A percentile compares a stretch with the other conserved stretches of the same genome.
Conservation (phyloP, 2,113 vertebrate species). For the Perccottus glenii region DNA sequence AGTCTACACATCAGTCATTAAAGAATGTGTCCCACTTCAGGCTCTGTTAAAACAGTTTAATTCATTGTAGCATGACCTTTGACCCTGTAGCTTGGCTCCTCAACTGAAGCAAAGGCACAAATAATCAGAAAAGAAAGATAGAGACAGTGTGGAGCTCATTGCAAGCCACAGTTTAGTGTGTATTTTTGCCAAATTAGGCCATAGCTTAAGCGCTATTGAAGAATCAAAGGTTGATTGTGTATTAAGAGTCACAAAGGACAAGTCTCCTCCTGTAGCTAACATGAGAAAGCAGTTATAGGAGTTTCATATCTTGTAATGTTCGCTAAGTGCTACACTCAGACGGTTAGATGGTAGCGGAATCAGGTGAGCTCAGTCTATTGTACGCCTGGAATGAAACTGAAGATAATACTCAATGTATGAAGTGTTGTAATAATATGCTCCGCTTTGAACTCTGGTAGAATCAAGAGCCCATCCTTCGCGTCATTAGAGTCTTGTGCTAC, state of each 20-base stretch:
- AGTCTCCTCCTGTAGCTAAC: constrained; percentile 25
- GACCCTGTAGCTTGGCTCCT: constrained; percentile 21
- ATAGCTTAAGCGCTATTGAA: constrained; percentile 6
- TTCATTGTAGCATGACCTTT: constrained; percentile 51
- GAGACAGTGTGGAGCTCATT: too few species aligned
- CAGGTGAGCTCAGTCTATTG: background rate
- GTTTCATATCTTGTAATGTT: constrained; percentile 32
- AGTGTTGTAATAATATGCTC: background rate
- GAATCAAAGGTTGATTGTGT: constrained; percentile 24
- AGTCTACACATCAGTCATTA: background rate
- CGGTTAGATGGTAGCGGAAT: constrained; percentile 22
- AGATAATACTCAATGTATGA: constrained; percentile 7
- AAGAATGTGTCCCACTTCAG: constrained; percentile 27
- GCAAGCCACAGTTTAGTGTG: too few species aligned
- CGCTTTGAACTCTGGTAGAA: too few species aligned
- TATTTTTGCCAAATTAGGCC: too few species aligned
- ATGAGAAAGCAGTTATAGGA: constrained; percentile 20
- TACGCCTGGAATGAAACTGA: constrained; percentile 8
- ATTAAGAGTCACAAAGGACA: too few species aligned
- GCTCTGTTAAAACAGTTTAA: constrained; percentile 19
- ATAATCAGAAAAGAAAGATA: too few species aligned
- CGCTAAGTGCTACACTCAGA: constrained; percentile 35
- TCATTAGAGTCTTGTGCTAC: background rate
- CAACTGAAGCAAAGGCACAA: too few species aligned
- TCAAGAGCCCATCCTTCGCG: too few species aligned